Percentiles rank a stretch among this genome's conserved stretches.
Conservation (phyloP, 2,113 vertebrate species). For the Aptenodytes patagonicus region DNA sequence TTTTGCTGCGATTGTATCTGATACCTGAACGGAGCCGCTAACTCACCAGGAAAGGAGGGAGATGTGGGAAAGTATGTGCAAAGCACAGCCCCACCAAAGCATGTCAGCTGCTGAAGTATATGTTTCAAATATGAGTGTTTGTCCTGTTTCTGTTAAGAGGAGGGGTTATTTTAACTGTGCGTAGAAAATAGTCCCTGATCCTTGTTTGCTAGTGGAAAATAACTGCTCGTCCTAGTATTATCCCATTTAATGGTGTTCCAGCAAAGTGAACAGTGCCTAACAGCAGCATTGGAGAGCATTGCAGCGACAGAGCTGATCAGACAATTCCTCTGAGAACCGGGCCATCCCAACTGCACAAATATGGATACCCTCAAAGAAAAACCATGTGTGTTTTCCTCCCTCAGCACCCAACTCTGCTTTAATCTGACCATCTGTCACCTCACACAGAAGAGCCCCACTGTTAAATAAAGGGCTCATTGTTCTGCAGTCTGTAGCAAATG, state of each 20-base stretch:
- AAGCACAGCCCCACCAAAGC: not conserved
- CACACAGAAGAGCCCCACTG: not conserved
- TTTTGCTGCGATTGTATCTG: not conserved
- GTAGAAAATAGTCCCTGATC: not conserved
- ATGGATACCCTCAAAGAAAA: not conserved
- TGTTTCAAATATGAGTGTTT: not conserved
- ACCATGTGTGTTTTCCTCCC: not conserved
- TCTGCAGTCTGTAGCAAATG: not conserved
- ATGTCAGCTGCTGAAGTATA: not conserved
- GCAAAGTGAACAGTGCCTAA: not conserved
- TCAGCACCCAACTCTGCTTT: slow-evolving; percentile 2
- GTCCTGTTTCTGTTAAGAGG: not conserved
- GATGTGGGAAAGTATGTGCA: not conserved
- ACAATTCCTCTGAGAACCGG: not conserved
- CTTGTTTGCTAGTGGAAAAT: not conserved
- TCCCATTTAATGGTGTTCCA: not conserved
- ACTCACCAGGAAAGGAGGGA: not conserved
- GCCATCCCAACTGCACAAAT: not conserved
- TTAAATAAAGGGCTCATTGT: not conserved
- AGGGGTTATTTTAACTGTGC: not conserved
- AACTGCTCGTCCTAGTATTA: not conserved
- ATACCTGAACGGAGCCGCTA: not conserved
- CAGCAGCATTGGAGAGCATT: not conserved
- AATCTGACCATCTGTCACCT: slow-evolving; percentile 25
- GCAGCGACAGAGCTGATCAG: not conserved